Evolutionary conservation across 1,140 invertebrate species (phyloP), one percentile per base, ranked within the genome.

Genomic region (Drosophila saltans): DNA sequence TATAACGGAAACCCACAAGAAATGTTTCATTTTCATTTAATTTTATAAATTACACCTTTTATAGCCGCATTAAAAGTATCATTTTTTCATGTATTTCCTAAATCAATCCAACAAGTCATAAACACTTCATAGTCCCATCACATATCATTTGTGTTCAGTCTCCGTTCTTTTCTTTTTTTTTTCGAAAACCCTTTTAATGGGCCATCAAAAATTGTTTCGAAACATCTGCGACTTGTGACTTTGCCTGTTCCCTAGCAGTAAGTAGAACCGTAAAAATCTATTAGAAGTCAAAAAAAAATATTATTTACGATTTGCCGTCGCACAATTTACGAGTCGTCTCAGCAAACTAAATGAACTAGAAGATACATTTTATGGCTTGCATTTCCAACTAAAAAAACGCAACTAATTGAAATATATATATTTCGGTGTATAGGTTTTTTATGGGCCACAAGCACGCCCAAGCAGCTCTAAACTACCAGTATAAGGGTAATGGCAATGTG

Each of bases 361-460:
- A 72, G 65, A 68, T 70, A 66, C 70, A 69, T 88, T 88, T 88
- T 88, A 89, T 74, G 73, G 80, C 61, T 65, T 67, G 43, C 75
- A 57, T 68, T 59, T 77, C 57, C 69, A 80, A 75, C 64, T 69
- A 84, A 86, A 77, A 76, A 74, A 76, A 74, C 64, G 58, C 69
- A 69, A 64, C 83, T 88, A 88, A 88, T 88, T 88, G 83, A 88
- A 88, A 88, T 86, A 89, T 89, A 86, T 86, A 89, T 89, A 80
- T 82, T 82, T 72, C 67, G 78, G 71, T 71, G 59, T 52, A 52
- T 52, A 52, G 21, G 45, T 70, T 75, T 75, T 74, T 69, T 81
- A 84, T 78, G 75, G 69, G 69, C 76, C 59, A 62, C 64, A 72
- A 69, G 70, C 81, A 84, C 81, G 71, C 66, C 63, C 45, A 16